Evolutionary conservation across 1,140 invertebrate genomes (phyloP).

Genomic region (Phymorhynchus buccinoides): DNA sequence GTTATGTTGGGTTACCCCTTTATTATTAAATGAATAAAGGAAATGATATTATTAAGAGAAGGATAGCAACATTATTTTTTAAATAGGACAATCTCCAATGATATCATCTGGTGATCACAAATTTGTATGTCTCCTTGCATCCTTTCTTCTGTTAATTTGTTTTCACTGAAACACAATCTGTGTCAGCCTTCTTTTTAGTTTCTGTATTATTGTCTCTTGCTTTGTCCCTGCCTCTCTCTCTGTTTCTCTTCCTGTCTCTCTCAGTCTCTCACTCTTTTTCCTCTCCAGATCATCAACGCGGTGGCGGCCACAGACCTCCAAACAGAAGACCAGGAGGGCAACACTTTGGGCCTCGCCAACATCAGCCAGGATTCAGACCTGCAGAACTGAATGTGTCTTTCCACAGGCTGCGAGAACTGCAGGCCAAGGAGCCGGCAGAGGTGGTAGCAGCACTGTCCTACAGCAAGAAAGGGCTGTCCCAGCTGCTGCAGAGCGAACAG

Average conservation of each 20-base stretch:
- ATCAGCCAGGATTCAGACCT: background rate
- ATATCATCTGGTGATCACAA: too few relatives aligned
- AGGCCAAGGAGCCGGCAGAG: constrained; percentile 18
- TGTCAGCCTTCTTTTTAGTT: too few relatives aligned
- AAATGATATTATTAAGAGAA: too few relatives aligned
- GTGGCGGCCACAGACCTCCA: background rate
- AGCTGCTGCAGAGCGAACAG: constrained; percentile 23
- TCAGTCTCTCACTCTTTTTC: background rate
- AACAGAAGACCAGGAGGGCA: background rate
- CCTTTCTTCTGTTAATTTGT: too few relatives aligned
- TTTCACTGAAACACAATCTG: too few relatives aligned
- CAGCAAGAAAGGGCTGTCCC: constrained; percentile 35
- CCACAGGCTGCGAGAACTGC: constrained; percentile 15
- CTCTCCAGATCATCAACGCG: background rate
- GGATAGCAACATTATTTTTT: too few relatives aligned
- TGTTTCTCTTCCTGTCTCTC: background rate
- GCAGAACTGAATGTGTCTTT: constrained; percentile 23
- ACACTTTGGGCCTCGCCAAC: background rate
- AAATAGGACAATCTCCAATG: too few relatives aligned
- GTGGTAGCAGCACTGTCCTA: constrained; percentile 31
- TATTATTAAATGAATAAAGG: too few relatives aligned
- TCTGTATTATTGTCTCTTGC: too few relatives aligned
- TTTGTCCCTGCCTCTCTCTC: too few relatives aligned
- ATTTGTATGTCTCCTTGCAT: too few relatives aligned
- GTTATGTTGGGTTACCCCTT: too few relatives aligned